Percentiles rank a stretch among this genome's conserved stretches.
Evolutionary conservation across 2,113 vertebrate genomes (phyloP).

Genomic region (Anthoscopus minutus): DNA sequence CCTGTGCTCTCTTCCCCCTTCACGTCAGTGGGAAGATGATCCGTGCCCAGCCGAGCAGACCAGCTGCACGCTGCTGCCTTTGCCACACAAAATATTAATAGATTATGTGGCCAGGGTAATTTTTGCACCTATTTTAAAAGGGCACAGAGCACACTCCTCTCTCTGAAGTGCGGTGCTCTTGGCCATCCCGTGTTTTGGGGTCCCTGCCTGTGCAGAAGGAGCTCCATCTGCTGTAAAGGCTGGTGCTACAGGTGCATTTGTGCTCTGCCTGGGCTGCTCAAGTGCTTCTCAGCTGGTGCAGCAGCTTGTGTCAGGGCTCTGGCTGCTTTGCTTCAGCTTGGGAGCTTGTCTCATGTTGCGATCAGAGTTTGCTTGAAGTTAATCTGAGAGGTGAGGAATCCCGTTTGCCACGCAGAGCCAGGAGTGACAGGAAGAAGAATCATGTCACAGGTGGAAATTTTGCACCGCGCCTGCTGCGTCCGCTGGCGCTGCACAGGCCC

Average conservation of each 20-base stretch:
- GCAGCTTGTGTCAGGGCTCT: not conserved
- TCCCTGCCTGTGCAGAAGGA: not conserved
- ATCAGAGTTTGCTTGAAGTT: not conserved
- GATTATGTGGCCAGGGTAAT: not conserved
- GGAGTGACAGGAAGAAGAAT: not conserved
- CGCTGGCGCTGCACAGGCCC: rapidly evolving
- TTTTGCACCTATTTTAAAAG: not conserved
- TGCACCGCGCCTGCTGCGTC: rapidly evolving
- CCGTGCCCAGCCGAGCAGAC: rapidly evolving
- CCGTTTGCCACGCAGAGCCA: rapidly evolving
- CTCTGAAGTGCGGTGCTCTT: not conserved
- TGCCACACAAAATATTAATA: rapidly evolving
- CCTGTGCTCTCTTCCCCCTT: not conserved
- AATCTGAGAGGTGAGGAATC: not conserved
- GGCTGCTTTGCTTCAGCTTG: rapidly evolving
- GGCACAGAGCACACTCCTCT: rapidly evolving
- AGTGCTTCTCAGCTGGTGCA: not conserved
- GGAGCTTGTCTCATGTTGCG: rapidly evolving
- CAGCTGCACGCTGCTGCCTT: not conserved
- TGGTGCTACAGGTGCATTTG: not conserved
- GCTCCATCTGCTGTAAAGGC: not conserved
- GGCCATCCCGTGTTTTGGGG: not conserved
- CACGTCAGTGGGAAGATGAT: rapidly evolving
- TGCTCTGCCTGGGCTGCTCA: not conserved
- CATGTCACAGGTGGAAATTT: not conserved